Conservation (phyloP, 2,797 vertebrate species). For the Sebastes glaucus region DNA sequence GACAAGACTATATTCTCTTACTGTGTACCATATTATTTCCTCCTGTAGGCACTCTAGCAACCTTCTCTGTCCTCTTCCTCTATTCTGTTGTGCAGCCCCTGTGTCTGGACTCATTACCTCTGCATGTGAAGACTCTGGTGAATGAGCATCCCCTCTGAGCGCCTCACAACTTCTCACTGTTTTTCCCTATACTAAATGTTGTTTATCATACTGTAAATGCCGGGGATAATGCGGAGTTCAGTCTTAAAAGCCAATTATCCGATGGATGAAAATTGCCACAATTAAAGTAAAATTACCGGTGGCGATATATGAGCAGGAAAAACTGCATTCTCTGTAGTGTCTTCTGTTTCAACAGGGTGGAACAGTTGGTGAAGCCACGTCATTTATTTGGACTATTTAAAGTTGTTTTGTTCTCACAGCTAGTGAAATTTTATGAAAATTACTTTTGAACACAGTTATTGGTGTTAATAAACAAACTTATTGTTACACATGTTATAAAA, state of each 20-base stretch:
- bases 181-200: not conserved
- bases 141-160: not conserved
- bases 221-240: not conserved
- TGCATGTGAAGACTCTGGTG: not conserved
- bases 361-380: not conserved
- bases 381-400: not conserved
- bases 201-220: constrained; percentile 20
- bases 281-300: constrained; percentile 23
- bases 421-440: not conserved
- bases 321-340: not conserved
- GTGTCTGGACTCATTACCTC: not conserved
- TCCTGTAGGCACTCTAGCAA: not conserved
- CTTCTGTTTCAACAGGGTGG: not conserved
- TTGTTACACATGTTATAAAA: not conserved
- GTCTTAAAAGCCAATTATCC: constrained; percentile 26
- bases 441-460: not conserved
- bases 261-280: constrained; percentile 1
- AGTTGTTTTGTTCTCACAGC: not conserved
- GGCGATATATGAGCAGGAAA: not conserved
- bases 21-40: not conserved
- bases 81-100: not conserved
- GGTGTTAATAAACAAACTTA: not conserved
- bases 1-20: not conserved
- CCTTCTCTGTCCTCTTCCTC: not conserved
- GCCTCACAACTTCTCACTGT: not conserved